Base-by-base conservation (phyloP, 2,113 vertebrate species). In the Podocnemis expansa region DNA sequence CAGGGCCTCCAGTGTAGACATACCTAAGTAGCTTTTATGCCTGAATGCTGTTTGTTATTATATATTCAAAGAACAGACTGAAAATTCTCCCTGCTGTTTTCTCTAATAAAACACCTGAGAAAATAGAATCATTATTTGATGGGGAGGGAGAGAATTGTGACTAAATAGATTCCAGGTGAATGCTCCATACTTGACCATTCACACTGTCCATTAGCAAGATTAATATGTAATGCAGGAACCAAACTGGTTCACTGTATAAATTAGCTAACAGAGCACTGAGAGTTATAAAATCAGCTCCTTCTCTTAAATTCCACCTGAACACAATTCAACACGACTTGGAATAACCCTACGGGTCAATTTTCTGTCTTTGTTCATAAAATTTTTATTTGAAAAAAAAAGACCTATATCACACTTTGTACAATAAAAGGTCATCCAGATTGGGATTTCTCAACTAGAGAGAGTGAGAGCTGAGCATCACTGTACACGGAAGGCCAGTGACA, bases 241-340 rank as follows among this genome's bases (percentile, higher is more conserved):
- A 78, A 86, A 70, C 5, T 55, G 80, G 92, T 45, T 4, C 25
- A 2, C 56, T 43, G 1, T 47, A 6, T n/a, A 24, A 17, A 2
- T 34, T 80, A 2, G 1, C 52, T 84, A 92, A 75, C 38, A 56
- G 73, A 89, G 43, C 54, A 73, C 89, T 58, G 86, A 79, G 82
- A 24, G 38, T 91, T 27, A n/a, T 41, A 24, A 78, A 78, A 92
- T 63, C 58, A 93, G n/a, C 90, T 78, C 56, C 55, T 88, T 13
- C 79, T 87, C 73, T 85, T 89, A 63, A 85, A 85, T 21, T 29
- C 51, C 75, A 70, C 75, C 10, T 90, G 24, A 2, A 34, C n/a
- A 17, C 0, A 7, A 8, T 2, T 75, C 75, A 56, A 41, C 12
- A 6, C 7, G 19, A 84, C 49, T 84, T 76, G 17, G 51, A 45